Evolutionary conservation across 35 echinoderm and acorn worm genomes (phyloP), one percentile per base, ranked within the genome.

Genomic region (Holothuria glaberrima): DNA sequence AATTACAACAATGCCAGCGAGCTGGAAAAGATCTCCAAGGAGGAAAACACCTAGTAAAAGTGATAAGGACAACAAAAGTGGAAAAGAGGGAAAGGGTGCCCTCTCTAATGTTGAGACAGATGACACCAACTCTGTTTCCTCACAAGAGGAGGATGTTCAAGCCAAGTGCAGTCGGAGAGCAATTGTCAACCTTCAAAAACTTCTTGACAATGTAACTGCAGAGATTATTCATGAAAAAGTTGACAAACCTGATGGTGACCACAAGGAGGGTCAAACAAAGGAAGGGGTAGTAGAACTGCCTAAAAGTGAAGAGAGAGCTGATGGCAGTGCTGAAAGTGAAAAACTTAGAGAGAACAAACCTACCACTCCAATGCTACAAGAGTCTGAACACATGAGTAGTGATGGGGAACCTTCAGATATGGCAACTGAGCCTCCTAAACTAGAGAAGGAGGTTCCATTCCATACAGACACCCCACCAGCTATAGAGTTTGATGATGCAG

Each of bases 201-300:
- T 99, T 30, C 91, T 99, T 86, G 97, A 99, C 70, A 99, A 99
- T 84, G 97, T 99, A 5, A 99, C 97, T 24, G 97, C 94, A 19
- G 97, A 99, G 70, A 99, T 99, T 21, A 69, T 88, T 56, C 97
- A 95, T 12, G 89, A 92, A 38, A 88, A 93, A 69, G 90, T 94
- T 9, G 88, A 58, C 21, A 95, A 35, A 62, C 44, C 61, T 5
- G 36, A 59, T 68, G 30, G 41, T 9, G 45, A 73, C 26, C 30
- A 77, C 18, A 97, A 88, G 54, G 94, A 90, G 27, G 83, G 50
- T 26, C 3, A 59, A 66, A 46, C 73, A 34, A 73, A 83, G 46
- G 12, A 81, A 88, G 9, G 80, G 65, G 44, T 25, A n/a, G 44
- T 25, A 5, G 30, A 78, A 30, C 74, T 78, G 4, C 10, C 3